Evolutionary conservation across 2,797 vertebrate species (phyloP), one percentile per base, ranked within the genome.

Genomic region (Pseudopleuronectes americanus): DNA sequence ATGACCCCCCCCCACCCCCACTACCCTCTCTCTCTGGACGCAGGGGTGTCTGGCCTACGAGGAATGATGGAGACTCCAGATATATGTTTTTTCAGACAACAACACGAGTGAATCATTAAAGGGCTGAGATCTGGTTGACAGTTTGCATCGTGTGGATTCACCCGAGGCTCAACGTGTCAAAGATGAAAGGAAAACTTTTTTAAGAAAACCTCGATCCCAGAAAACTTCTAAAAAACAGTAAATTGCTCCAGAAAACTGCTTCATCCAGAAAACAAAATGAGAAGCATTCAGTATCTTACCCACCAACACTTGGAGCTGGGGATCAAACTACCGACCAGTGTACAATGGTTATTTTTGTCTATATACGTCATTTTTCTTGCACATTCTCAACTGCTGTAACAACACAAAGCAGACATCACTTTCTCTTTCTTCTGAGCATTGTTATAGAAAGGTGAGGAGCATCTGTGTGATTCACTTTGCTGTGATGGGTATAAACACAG

Each of bases 171-270:
- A 49, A 1, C 0, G 17, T 47, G 49, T 22, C 1, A 0, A 31
- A 55, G 66, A 76, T 81, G 56, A 82, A 84, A 85, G 64, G 48
- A n/a, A 41, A 71, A 67, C 53, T 66, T 59, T 16, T 3, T 10
- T n/a, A n/a, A n/a, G 24, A 59, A 67, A 57, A 59, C 21, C 47
- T 22, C 17, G 4, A 61, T 24, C 4, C 26, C 26, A 23, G 53
- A 22, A 14, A 38, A 51, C 5, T 31, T 10, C 26, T 5, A 43
- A 63, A 63, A 17, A 26, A 54, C 12, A 59, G 21, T 8, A 12
- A 41, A 41, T 5, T 48, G 12, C 28, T 45, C 21, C 36, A 28
- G 17, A 31, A 26, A 54, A 0, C 6, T 26, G 5, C 52, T 38
- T 38, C 36, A 1, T 13, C 36, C 36, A 33, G 0, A 3, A 9